Base-by-base conservation (phyloP, 2,797 vertebrate species). In the Pristis pectinata region DNA sequence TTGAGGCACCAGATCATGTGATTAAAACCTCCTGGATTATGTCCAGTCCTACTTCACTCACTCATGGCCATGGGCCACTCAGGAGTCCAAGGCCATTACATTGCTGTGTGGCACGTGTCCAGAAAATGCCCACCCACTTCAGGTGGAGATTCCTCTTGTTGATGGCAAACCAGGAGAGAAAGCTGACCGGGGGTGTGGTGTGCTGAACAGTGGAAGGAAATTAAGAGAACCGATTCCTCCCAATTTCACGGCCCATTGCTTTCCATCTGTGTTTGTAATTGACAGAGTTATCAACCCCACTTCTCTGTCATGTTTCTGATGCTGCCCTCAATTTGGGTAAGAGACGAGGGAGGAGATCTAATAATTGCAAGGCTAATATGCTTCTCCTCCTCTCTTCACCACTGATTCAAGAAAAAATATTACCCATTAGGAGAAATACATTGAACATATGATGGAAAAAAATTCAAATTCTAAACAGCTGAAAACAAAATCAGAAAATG, bases 191-290 rank as follows among this genome's bases (percentile, higher is more conserved):
- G 15, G 56, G 15, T 9, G 2, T 37, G 77, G n/a, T 72, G 9
- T 72, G 87, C 2, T 91, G 17, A 37, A 37, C 19, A 91, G 6
- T 64, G 56, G 56, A n/a, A n/a, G 34, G 59, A 89, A 89, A 72
- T 72, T 27, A 67, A 67, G 64, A 67, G 19, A 56, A 34, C 80
- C 53, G 49, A 59, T 34, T 17, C 59, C 56, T 61, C 34, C 53
- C 56, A 89, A 89, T 89, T 61, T 89, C 85, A 89, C n/a, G 56
- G 15, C 19, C 87, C 87, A 91, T 91, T 91, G 61, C 1, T 27
- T 37, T 91, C 87, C 87, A 91, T 41, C 87, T 91, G 34, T 10
- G 59, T 13, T 30, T 61, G 34, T 37, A 91, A 64, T 64, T 15
- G 59, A 37, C 87, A 64, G 11, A 89, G 37, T 64, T 64, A 37